phyloP scores from a whole-genome alignment of 2,797 vertebrate species.

The Sebastes hopkinsi region DNA sequence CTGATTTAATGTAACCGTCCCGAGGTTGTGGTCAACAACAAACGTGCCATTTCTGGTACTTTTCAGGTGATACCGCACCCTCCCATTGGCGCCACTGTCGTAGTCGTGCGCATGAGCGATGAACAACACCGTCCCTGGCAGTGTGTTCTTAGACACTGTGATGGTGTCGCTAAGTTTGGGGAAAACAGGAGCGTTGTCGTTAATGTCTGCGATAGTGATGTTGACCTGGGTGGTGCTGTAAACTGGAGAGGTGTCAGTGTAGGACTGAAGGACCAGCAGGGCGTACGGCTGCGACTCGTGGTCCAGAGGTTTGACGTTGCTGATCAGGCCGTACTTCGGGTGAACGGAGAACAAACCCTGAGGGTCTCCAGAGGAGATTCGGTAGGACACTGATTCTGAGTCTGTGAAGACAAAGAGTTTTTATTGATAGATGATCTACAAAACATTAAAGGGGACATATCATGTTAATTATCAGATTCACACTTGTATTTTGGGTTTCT shows the following conservation, averaged over 20 bases:
- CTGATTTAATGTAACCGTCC: constrained; percentile 84
- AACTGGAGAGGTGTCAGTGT: constrained; percentile 74
- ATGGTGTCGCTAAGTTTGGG: constrained; percentile 74
- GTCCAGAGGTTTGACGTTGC: constrained; percentile 84
- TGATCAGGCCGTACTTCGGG: constrained; percentile 86
- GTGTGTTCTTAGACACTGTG: constrained; percentile 78
- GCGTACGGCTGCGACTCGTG: constrained; percentile 83
- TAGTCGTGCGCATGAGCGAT: constrained; percentile 88
- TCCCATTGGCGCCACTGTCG: constrained; percentile 88
- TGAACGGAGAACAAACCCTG: constrained; percentile 86
- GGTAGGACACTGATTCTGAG: constrained; percentile 85
- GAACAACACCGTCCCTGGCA: constrained; percentile 87
- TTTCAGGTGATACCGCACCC: constrained; percentile 82
- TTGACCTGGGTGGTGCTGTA: constrained; percentile 90
- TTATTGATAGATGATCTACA: not conserved
- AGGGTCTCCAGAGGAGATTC: constrained; percentile 89
- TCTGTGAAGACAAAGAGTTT: constrained; percentile 69
- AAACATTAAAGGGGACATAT: not conserved
- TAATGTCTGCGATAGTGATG: constrained; percentile 86
- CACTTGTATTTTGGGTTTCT: too few relatives aligned
- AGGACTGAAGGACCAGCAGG: constrained; percentile 87
- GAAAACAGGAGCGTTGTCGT: constrained; percentile 90
- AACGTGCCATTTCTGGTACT: constrained; percentile 74
- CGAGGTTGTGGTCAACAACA: constrained; percentile 79
- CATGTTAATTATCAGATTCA: too few relatives aligned